Conservation (phyloP, 2,113 vertebrate genomes). For the Dasyurus viverrinus region DNA sequence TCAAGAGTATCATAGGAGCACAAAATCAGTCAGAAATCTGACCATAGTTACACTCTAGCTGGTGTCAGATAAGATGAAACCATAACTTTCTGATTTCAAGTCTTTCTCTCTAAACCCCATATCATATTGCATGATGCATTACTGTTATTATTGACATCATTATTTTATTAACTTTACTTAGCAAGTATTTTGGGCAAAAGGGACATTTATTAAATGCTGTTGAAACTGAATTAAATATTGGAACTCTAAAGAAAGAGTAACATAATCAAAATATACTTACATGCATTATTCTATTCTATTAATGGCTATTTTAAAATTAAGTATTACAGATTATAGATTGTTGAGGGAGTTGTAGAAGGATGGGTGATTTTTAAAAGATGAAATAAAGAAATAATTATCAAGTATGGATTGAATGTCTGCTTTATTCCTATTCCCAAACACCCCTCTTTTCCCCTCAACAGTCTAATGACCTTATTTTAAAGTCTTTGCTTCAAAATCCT, state of each 20-base stretch:
- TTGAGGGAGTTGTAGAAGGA: not conserved
- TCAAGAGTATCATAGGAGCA: not conserved
- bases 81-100: not conserved
- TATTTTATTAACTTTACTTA: not conserved
- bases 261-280: not conserved
- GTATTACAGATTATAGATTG: not conserved
- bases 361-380: slow-evolving; percentile 10
- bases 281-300: not conserved
- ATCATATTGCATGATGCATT: not conserved
- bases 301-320: not conserved
- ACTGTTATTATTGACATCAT: not conserved
- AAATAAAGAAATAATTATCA: not conserved
- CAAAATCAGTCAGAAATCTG: not conserved
- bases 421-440: slow-evolving; percentile 7
- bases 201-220: not conserved
- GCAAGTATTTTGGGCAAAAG: not conserved
- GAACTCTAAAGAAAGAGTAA: not conserved
- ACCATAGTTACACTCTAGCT: not conserved
- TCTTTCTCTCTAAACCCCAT: not conserved
- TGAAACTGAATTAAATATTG: not conserved
- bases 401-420: slow-evolving; percentile 32
- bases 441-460: not conserved
- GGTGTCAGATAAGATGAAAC: not conserved
- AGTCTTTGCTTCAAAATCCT: not conserved
- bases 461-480: not conserved